Evolutionary conservation across 2,113 vertebrate species (phyloP).

Genomic region (Alouatta palliata): DNA sequence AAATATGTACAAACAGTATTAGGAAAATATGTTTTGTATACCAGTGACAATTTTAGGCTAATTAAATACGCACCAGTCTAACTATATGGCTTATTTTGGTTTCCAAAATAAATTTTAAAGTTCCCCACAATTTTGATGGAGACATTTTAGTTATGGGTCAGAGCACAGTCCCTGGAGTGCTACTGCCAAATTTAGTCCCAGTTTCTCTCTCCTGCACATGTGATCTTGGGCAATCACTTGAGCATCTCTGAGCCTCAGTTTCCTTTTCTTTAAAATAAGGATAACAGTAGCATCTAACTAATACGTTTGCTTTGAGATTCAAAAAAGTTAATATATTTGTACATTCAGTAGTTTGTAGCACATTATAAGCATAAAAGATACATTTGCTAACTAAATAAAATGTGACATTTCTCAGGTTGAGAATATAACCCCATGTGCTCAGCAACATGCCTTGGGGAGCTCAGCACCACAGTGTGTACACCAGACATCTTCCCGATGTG

Average conservation of each 20-base stretch:
- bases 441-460: not conserved
- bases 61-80: not conserved
- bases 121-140: not conserved
- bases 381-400: not conserved
- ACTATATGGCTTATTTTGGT: not conserved
- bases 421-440: accelerated
- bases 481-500: not conserved
- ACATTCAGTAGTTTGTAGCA: not conserved
- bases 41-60: not conserved
- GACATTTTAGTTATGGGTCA: not conserved
- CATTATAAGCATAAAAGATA: not conserved
- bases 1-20: not conserved
- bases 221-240: not conserved
- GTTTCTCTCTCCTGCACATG: not conserved
- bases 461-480: accelerated
- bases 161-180: not conserved
- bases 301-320: not conserved
- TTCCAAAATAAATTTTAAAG: constrained; percentile 6
- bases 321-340: not conserved
- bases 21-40: not conserved
- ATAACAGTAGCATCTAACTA: not conserved
- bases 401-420: not conserved
- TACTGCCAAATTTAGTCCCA: not conserved
- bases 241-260: not conserved
- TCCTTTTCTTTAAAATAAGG: not conserved